phyloP scores from a whole-genome alignment of 2,113 vertebrate genomes.

The Nestor notabilis region DNA sequence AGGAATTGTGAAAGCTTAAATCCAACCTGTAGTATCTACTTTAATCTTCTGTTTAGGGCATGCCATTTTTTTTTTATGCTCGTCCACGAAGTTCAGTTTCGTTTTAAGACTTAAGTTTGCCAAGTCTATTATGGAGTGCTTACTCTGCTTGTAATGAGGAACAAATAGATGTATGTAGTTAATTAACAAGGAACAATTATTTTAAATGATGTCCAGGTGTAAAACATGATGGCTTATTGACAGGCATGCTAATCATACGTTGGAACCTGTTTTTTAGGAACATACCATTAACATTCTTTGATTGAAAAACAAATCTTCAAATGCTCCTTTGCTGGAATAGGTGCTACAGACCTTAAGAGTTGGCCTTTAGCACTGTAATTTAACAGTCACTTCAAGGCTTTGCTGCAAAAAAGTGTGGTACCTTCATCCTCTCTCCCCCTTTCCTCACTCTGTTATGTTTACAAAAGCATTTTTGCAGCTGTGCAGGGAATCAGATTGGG shows the following conservation, averaged over 20 bases:
- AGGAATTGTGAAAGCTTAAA: not conserved
- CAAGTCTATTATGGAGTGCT: not conserved
- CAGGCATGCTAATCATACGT: not conserved
- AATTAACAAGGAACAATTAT: not conserved
- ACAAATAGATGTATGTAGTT: not conserved
- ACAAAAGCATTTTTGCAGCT: conserved; percentile 23
- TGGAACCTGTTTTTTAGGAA: not conserved
- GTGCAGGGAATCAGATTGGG: conserved; percentile 1
- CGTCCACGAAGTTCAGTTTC: not conserved
- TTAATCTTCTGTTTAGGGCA: not conserved
- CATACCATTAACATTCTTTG: not conserved
- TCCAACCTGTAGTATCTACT: not conserved
- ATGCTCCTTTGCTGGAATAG: not conserved
- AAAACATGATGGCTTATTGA: not conserved
- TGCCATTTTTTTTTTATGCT: not conserved
- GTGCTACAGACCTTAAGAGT: not conserved
- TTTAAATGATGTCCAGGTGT: not conserved
- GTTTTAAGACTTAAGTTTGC: not conserved
- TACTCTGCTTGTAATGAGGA: not conserved
- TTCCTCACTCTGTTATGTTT: not conserved
- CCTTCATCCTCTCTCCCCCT: not conserved
- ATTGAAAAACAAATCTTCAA: not conserved
- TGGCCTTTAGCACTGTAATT: not conserved
- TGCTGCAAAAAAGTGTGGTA: not conserved
- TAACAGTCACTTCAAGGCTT: not conserved